These are phyloP conservation scores for Manis javanica DNA, from an alignment of 2,797 vertebrate species.

Conservation along the genomic window DNA sequence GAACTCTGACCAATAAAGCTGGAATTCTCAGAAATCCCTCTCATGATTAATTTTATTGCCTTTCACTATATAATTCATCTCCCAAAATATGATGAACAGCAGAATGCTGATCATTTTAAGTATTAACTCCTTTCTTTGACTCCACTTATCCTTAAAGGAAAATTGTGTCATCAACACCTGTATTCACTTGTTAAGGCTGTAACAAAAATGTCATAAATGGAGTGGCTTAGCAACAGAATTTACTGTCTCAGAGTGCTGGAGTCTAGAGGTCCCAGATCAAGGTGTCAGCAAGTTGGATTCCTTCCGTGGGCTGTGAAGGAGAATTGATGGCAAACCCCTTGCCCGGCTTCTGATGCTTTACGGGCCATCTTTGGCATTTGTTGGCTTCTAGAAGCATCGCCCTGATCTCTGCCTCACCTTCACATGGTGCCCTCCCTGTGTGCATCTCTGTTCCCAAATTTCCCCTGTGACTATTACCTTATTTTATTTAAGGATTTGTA, in stretches of 20 bases:
- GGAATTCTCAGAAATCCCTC: neutral
- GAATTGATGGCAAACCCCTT: neutral
- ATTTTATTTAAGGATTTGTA: neutral
- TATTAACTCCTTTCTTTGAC: neutral
- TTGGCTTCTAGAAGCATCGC: neutral
- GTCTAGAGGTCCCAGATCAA: neutral
- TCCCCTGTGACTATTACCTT: neutral
- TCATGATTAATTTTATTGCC: neutral
- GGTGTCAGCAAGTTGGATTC: neutral
- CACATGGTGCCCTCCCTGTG: neutral
- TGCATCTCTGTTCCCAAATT: neutral
- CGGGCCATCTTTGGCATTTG: fast-evolving
- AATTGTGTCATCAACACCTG: neutral
- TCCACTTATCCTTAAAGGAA: neutral
- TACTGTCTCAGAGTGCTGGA: neutral
- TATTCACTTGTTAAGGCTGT: neutral
- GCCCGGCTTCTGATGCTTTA: neutral
- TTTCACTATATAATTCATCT: neutral
- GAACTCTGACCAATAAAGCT: neutral
- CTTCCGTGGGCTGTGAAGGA: neutral
- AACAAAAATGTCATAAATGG: neutral
- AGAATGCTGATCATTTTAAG: neutral
- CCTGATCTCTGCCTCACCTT: neutral
- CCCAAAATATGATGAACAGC: neutral
- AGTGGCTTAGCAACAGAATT: neutral